Base-by-base conservation (phyloP, 2,797 vertebrate species). In the Lagocephalus sceleratus region DNA sequence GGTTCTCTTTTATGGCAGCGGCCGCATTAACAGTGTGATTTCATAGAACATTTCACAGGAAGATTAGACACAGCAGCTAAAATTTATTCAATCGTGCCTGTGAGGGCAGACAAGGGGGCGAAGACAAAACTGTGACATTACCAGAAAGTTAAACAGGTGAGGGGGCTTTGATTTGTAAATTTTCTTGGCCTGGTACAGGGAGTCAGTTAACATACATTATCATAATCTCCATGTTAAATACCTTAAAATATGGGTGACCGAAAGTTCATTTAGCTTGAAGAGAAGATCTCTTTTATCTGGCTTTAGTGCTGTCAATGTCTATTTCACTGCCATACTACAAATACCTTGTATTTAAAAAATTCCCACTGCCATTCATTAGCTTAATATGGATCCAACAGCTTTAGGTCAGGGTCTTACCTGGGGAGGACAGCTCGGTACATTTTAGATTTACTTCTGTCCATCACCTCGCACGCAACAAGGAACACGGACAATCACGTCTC, bases 141-240 rank as follows among this genome's bases (percentile, higher is more conserved):
- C 54, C 21, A 42, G 6, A 49, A 51, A 54, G 50, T 38, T 60
- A 23, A 20, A 39, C 20, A 46, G 46, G 45, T 48, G 16, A 65
- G 42, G 39, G 3, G 1, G 20, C 50, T 70, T 60, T 56, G 38
- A 71, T 56, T 54, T 53, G 35, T 54, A 51, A 65, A 78, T 55
- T n/a, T 40, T 51, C 49, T 51, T 47, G 55, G 56, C 23, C 25
- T 1, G 15, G 15, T 42, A 35, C 21, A 39, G 40, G 25, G 32
- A 29, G 48, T 43, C 23, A 48, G 61, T 85, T 70, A 57, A 68
- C 76, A 69, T 17, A 59, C 62, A 71, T 73, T 60, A 71, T 48
- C 55, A 71, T 75, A 72, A 81, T 67, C 52, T 69, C 56, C 56
- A 71, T 63, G 64, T 80, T 55, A 50, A 76, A 73, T 32, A 63